Base-by-base conservation (phyloP, 1,140 invertebrate species). In the Hyphantria cunea region DNA sequence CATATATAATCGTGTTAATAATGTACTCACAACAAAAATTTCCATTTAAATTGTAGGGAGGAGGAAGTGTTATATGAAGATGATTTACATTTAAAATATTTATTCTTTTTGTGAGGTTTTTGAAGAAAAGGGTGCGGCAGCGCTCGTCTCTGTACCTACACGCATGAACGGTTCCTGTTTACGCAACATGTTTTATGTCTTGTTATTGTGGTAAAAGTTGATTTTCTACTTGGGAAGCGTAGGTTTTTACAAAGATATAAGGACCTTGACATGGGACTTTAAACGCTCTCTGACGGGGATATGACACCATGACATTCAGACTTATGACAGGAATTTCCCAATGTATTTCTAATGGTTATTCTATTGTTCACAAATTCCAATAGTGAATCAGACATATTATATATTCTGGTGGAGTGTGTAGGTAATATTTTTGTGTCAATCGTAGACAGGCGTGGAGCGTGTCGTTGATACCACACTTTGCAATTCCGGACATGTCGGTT, bases 131-230 rank as follows among this genome's bases (percentile, higher is more conserved):
- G 49, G 50, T 53, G 50, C 17, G 52, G 50, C 56, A 37, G 8
- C 8, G 56, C 12, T 42, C 9, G 9, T 65, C 53, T 48, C 42
- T 15, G 44, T 73, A 60, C 53, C 55, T 50, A 39, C 10, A 75
- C 70, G 74, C 70, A 76, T 71, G 76, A 77, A 66, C 62, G 75
- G 78, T 87, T 86, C 84, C 82, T 84, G 84, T 89, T 86, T 82
- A 76, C 74, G 69, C 86, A 86, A 87, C 86, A 77, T 82, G 86
- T 87, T 86, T 80, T 83, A 83, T 78, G 72, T 69, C 48, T 39
- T 64, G 64, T 70, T 75, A 84, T 83, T 82, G 83, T 81, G 74
- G 82, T 89, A 87, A 89, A 89, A 87, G 84, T 87, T 89, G 84
- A 82, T 84, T 89, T 86, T 82, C 80, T 79, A 69, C 80, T 81